phyloP scores from a whole-genome alignment of 2,797 vertebrate species.

The Pseudopleuronectes americanus region DNA sequence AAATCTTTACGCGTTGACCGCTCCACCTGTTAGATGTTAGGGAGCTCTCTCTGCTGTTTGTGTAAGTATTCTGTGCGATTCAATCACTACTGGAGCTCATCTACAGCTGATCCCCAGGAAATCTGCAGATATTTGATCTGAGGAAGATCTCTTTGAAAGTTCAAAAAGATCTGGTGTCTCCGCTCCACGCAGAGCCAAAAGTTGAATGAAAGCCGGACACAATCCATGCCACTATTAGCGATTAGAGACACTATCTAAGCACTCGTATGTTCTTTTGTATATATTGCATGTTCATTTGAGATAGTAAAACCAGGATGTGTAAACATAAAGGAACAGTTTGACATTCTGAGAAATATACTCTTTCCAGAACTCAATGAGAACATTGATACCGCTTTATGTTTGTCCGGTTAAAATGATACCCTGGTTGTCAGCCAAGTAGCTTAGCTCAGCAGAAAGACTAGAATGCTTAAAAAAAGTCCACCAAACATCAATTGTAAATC shows the following conservation, averaged over 20 bases:
- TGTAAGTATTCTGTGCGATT: conserved; percentile 48
- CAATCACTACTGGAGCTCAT: conserved; percentile 47
- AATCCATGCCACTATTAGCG: conserved; percentile 24
- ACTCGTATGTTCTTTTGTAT: conserved; percentile 9
- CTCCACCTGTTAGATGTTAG: conserved; percentile 68
- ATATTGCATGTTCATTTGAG: neutral
- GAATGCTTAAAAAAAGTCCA: neutral
- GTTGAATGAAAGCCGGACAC: conserved; percentile 36
- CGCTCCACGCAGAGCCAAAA: conserved; percentile 32
- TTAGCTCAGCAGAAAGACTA: neutral
- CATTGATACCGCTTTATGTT: neutral
- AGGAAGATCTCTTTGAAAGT: conserved; percentile 53
- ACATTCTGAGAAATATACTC: neutral
- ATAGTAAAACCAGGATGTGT: no score
- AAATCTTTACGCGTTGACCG: conserved; percentile 7
- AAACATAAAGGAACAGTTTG: neutral
- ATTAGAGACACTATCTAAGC: conserved; percentile 21
- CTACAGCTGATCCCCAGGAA: conserved; percentile 64
- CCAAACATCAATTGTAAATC: neutral
- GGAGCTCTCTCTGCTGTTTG: conserved; percentile 55
- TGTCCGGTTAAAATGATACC: neutral
- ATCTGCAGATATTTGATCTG: conserved; percentile 71
- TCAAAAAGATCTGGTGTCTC: conserved; percentile 31
- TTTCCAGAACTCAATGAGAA: neutral
- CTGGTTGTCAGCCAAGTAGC: no score